Conservation (phyloP, 2,888 invertebrate genomes). For the Rhagonycha fulva region DNA sequence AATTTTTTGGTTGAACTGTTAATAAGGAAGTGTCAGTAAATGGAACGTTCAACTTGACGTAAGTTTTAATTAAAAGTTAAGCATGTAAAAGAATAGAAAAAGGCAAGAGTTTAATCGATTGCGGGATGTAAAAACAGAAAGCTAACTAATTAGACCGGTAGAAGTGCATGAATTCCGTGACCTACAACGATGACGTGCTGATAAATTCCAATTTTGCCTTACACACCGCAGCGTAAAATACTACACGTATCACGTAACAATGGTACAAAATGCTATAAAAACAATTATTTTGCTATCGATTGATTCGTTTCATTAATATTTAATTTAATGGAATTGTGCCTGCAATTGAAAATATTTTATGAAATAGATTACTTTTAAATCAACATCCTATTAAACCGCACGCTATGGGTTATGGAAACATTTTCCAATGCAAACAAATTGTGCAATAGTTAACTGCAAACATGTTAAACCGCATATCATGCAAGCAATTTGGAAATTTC, state of each 20-base stretch:
- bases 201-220: constrained; percentile 38
- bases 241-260: constrained; percentile 11
- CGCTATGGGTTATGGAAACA: neutral
- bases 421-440: neutral
- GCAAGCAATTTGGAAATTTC: neutral
- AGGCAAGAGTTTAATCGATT: constrained; percentile 22
- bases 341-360: constrained; percentile 1
- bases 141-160: constrained; percentile 30
- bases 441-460: neutral
- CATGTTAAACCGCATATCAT: neutral
- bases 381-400: neutral
- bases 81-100: constrained; percentile 11
- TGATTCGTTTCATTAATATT: constrained; percentile 13
- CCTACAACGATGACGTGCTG: constrained; percentile 38
- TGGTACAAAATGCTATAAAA: constrained; percentile 5
- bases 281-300: constrained; percentile 11
- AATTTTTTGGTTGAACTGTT: neutral
- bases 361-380: constrained; percentile 14
- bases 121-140: constrained; percentile 24
- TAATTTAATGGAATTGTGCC: constrained; percentile 2
- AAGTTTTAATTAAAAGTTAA: constrained; percentile 22
- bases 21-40: constrained; percentile 12
- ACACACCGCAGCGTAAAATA: constrained; percentile 30
- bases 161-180: constrained; percentile 37
- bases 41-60: constrained; percentile 9